Evolutionary conservation across 2,113 vertebrate species (phyloP).

Genomic region (Recurvirostra avosetta): DNA sequence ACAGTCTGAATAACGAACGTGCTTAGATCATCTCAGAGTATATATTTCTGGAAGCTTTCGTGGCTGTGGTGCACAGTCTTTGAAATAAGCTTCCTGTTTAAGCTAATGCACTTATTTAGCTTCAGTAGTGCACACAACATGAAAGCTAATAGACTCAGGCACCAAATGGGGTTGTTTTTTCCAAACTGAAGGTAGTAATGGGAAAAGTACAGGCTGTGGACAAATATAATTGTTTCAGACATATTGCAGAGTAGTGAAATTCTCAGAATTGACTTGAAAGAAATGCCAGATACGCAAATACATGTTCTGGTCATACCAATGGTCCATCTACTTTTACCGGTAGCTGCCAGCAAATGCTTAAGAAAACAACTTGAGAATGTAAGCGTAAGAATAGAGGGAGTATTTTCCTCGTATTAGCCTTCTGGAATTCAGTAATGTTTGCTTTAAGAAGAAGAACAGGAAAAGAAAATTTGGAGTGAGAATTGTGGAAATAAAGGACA

Average conservation of each 20-base stretch:
- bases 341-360: background rate
- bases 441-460: conserved; percentile 11
- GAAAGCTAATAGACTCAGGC: background rate
- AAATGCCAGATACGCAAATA: background rate
- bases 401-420: background rate
- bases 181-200: background rate
- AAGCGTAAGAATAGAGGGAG: background rate
- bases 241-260: background rate
- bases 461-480: background rate
- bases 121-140: background rate
- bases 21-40: background rate
- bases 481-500: background rate
- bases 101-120: background rate
- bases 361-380: background rate
- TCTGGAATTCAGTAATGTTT: conserved; percentile 19
- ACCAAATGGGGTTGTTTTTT: background rate
- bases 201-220: background rate
- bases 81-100: conserved; percentile 10
- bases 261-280: background rate
- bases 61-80: background rate
- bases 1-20: background rate
- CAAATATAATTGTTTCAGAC: background rate
- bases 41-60: conserved; percentile 8
- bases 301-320: background rate
- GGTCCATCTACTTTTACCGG: background rate